phyloP scores from a whole-genome alignment of 92 coral and sea anemone species.

The Meandrina meandrites region DNA sequence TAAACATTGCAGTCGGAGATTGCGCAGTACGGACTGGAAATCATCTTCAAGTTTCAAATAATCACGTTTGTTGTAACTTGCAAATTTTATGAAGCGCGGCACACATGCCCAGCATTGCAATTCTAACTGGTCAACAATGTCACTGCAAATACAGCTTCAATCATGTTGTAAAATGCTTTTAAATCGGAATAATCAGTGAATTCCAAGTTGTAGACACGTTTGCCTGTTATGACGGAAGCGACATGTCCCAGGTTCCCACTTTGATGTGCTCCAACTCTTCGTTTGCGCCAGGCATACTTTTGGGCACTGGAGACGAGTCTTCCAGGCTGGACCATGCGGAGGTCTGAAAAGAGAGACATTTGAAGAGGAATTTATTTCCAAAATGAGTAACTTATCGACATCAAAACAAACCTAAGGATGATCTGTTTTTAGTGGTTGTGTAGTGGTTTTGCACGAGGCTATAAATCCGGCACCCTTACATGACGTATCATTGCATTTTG shows the following conservation, averaged over 20 bases:
- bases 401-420: not conserved
- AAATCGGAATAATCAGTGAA: constrained; percentile 44
- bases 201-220: constrained; percentile 53
- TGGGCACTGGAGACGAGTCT: constrained; percentile 55
- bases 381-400: not conserved
- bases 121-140: constrained; percentile 11
- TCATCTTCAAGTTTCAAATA: no score
- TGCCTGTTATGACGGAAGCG: constrained; percentile 51
- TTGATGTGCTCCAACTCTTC: constrained; percentile 45
- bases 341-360: constrained; percentile 35
- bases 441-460: not conserved
- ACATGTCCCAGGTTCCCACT: constrained; percentile 44
- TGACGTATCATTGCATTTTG: not conserved
- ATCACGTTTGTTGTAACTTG: no score
- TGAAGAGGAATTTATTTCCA: no score
- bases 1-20: no score
- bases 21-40: no score
- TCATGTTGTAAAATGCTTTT: constrained; percentile 42
- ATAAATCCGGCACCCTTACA: no score
- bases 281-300: constrained; percentile 28
- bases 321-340: constrained; percentile 69
- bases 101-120: no score
- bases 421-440: not conserved
- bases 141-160: constrained; percentile 54
- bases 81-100: no score